These are phyloP conservation scores for Clivina fossor DNA, from an alignment of 2,888 invertebrate genomes.

Conservation along the genomic window DNA sequence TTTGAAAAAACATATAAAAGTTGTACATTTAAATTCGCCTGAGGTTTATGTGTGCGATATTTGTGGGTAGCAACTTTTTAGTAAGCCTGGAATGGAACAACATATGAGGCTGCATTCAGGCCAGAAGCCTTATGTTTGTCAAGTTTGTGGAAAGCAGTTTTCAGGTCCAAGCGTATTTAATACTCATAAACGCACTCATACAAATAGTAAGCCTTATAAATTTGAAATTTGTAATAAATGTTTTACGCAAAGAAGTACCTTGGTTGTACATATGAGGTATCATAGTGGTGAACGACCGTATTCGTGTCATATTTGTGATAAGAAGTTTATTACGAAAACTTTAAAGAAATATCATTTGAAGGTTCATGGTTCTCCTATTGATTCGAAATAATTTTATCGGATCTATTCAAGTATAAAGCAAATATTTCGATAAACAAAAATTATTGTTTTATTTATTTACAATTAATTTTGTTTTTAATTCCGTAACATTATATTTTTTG, in stretches of 20 bases:
- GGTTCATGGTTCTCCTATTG: constrained; percentile 4
- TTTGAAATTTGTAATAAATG: constrained; percentile 29
- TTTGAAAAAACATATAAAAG: constrained; percentile 32
- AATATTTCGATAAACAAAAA: no score
- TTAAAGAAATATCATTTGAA: constrained; percentile 25
- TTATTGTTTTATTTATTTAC: not conserved
- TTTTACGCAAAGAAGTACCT: constrained; percentile 37
- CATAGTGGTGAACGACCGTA: constrained; percentile 46
- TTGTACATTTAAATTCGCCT: constrained; percentile 34
- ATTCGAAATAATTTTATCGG: no score
- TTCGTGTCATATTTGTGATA: constrained; percentile 32
- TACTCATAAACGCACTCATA: constrained; percentile 41
- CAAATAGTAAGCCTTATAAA: constrained; percentile 34
- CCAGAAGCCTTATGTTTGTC: constrained; percentile 35
- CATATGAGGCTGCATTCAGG: constrained; percentile 48
- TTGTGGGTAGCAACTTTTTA: constrained; percentile 38
- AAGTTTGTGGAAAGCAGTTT: constrained; percentile 39
- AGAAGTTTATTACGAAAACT: constrained; percentile 24
- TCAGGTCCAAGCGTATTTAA: constrained; percentile 31
- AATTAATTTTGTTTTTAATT: not conserved
- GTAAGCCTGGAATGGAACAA: constrained; percentile 11
- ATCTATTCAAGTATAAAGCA: no score
- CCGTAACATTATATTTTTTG: no score
- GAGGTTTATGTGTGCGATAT: constrained; percentile 35
- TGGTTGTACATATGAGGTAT: constrained; percentile 37